Base-by-base conservation (phyloP, 2,113 vertebrate species). In the Rhinogobius similis region DNA sequence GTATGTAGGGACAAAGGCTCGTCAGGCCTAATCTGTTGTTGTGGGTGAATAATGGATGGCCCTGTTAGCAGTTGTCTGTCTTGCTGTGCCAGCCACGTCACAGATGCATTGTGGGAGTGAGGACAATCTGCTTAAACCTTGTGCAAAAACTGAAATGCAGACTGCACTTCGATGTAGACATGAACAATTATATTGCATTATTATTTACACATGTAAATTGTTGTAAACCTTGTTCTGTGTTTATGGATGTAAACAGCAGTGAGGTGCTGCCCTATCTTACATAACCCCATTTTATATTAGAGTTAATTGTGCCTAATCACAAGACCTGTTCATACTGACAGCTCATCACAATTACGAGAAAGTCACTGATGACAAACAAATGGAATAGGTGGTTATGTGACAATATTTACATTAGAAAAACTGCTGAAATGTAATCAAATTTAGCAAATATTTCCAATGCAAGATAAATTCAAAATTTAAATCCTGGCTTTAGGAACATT, bases 21-120 rank as follows among this genome's bases (percentile, higher is more conserved):
- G 20, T 48, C 46, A 24, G 5, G 6, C 10, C 52, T 26, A 26
- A 26, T 14, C 11, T 26, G 11, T 55, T 14, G 52, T 14, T 32
- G 27, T 59, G 56, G 56, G 56, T 59, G 56, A 59, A 59, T 59
- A 59, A 59, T 59, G 26, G 16, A 10, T 36, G 26, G 18, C 12
- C 23, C 21, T 55, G 52, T 12, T 24, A 26, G 23, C 23, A 26
- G 23, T 55, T 55, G 52, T 13, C 52, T 53, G 52, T 55, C 27
- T 32, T 12, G 20, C 27, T 14, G 5, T 26, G 52, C 52, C 52
- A 55, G 52, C 24, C 23, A 55, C 78, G 79, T 24, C 23, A 55
- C 81, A 82, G 76, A 82, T 84, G 81, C 73, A 77, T 75, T 27
- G 71, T 82, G 72, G 82, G 76, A 77, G 78, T 66, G 20, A 50